A percentile compares a stretch with the other conserved stretches of the same genome.
phyloP scores from a whole-genome alignment of 2,113 vertebrate species.

The Rhabdornis inornatus region DNA sequence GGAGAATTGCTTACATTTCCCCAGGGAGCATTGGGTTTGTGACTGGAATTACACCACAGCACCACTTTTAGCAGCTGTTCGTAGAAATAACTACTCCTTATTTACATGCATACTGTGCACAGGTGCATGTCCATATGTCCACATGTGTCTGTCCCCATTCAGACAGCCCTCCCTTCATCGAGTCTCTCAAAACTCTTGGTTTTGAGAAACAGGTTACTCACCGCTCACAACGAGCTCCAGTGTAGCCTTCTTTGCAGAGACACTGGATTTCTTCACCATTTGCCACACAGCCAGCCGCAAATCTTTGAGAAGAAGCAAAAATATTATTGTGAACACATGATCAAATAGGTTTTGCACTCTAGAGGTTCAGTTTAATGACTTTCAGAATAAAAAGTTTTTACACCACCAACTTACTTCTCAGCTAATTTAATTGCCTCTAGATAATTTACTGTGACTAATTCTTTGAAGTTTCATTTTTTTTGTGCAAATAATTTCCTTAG shows the following conservation, averaged over 20 bases:
- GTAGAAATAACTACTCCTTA: background rate
- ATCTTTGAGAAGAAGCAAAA: slow-evolving; percentile 71
- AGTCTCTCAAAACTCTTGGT: background rate
- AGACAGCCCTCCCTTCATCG: background rate
- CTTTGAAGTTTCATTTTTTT: background rate
- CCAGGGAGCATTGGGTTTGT: background rate
- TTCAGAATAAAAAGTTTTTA: background rate
- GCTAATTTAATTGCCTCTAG: background rate
- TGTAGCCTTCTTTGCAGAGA: slow-evolving; percentile 85
- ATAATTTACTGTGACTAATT: background rate
- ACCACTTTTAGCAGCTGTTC: background rate
- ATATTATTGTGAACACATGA: background rate
- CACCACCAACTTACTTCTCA: background rate
- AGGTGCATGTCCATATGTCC: no score
- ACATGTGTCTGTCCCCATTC: background rate
- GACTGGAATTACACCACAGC: background rate
- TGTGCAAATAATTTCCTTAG: background rate
- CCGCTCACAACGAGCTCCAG: slow-evolving; percentile 84
- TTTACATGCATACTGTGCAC: background rate
- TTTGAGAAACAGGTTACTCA: slow-evolving; percentile 44
- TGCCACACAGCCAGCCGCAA: slow-evolving; percentile 84
- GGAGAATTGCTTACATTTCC: background rate
- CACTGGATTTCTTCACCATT: slow-evolving; percentile 77
- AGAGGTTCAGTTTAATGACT: background rate
- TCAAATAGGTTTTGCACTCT: background rate